Percentiles rank a stretch among this genome's conserved stretches.
phyloP scores from a whole-genome alignment of 2,113 vertebrate genomes.

The Galemys pyrenaicus region DNA sequence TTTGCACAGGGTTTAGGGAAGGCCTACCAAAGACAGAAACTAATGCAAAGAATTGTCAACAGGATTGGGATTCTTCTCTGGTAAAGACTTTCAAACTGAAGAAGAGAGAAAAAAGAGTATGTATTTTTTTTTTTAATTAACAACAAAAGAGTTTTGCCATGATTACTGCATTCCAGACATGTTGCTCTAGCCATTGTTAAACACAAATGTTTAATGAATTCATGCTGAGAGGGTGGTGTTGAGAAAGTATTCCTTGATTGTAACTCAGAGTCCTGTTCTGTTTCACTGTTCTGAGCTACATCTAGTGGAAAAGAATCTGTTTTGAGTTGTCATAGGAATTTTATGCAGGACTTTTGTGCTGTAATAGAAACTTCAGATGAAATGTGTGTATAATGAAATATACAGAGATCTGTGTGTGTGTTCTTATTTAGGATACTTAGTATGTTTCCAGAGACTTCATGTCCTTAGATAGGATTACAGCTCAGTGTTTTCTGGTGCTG shows the following conservation, averaged over 20 bases:
- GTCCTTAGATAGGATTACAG: conserved; percentile 67
- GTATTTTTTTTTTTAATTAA: conserved; percentile 63
- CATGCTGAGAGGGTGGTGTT: neutral
- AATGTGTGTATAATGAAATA: conserved; percentile 58
- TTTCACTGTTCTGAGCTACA: conserved; percentile 23
- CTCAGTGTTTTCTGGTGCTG: conserved; percentile 56
- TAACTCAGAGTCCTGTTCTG: neutral
- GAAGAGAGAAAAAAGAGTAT: conserved; percentile 95
- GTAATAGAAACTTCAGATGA: conserved; percentile 45
- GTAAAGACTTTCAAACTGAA: conserved; percentile 92
- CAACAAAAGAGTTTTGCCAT: neutral
- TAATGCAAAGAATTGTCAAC: conserved; percentile 74
- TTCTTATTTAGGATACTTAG: conserved; percentile 59
- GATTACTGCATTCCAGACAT: neutral
- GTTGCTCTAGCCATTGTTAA: conserved; percentile 16
- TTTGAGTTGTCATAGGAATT: conserved; percentile 60
- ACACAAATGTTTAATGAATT: neutral
- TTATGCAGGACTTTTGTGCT: conserved; percentile 49
- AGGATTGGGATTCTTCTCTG: conserved; percentile 97
- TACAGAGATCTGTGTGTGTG: conserved; percentile 34
- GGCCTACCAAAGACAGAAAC: conserved; percentile 50
- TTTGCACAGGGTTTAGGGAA: conserved; percentile 25
- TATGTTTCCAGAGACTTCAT: conserved; percentile 63
- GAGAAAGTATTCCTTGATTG: neutral
- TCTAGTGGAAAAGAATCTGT: conserved; percentile 24